Base-by-base conservation (phyloP, 2,113 vertebrate genomes). In the Paraplagusia blochii region DNA sequence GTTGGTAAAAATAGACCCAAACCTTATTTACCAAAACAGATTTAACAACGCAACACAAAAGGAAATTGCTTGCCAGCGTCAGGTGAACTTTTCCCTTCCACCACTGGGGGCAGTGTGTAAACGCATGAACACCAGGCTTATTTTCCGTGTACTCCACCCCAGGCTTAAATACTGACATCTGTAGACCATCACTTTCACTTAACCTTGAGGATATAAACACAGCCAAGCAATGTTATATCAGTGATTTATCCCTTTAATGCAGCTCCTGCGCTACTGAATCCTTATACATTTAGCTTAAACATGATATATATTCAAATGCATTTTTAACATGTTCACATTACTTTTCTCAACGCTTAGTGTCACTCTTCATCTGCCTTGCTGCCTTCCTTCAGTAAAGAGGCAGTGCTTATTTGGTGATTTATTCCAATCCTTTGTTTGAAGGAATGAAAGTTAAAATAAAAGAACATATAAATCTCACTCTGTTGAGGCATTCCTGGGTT, bases 171-270 rank as follows among this genome's bases (percentile, higher is more conserved):
- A 38, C 8, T 8, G 15, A 18, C 19, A 59, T 29, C 29, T 61
- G 47, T 66, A 55, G 45, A 55, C 61, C 47, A 50, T 63, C 56
- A 49, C 53, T 58, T 50, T 62, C 38, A 63, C 58, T 63, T 38
- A 50, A 76, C 59, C 66, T 72, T 53, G 51, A 64, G 52, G 18
- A 15, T 15, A 16, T n/a, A 48, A n/a, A 52, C 52, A 19, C 39
- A 16, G 40, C 16, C 43, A 61, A 64, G 68, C 38, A 29, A 48
- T 38, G 11, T 66, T 16, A 58, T 56, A 64, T 53, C 50, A 29
- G 38, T 69, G 60, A 74, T 15, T 57, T 71, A 71, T 46, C 48
- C 42, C 17, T 66, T 78, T 75, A 57, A 61, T 58, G 22, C 9
- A 43, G 43, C 18, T 36, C 22, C 42, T 66, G 42, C 17, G 44